These are phyloP conservation scores for Hyposmocoma kahamanoa DNA, from an alignment of 1,140 invertebrate species.

Conservation along the genomic window DNA sequence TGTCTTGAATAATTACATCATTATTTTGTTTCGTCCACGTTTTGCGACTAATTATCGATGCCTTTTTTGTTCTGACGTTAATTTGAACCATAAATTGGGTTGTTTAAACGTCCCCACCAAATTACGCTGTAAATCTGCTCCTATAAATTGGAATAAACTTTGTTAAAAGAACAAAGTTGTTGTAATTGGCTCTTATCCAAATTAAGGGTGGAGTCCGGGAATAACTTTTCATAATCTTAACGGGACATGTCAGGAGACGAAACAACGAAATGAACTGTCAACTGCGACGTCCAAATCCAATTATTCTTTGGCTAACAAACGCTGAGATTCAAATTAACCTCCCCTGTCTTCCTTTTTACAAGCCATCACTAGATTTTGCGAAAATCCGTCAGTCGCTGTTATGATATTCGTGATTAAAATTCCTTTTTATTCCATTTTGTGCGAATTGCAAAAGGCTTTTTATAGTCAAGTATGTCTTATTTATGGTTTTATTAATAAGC, in stretches of 20 bases:
- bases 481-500: too few relatives aligned
- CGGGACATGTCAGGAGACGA: conserved; percentile 45
- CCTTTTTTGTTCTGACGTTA: too few relatives aligned
- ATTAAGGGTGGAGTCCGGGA: conserved; percentile 37
- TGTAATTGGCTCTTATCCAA: conserved; percentile 57
- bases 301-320: conserved; percentile 47
- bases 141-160: conserved; percentile 33
- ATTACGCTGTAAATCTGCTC: conserved; percentile 41
- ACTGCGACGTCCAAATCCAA: conserved; percentile 60
- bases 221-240: conserved; percentile 63
- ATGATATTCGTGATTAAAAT: conserved; percentile 29
- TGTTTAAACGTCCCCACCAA: conserved; percentile 26
- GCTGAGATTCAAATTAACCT: conserved; percentile 51
- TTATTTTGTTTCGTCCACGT: conserved; percentile 31
- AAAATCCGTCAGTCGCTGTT: conserved; percentile 18
- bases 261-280: conserved; percentile 64
- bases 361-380: conserved; percentile 23
- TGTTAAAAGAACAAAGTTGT: conserved; percentile 35
- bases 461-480: too few relatives aligned
- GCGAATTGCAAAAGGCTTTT: too few relatives aligned
- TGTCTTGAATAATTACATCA: conserved; percentile 56
- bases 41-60: neutral
- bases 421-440: conserved; percentile 24
- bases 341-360: conserved; percentile 33
- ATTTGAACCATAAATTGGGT: conserved; percentile 24